Evolutionary conservation across 2,888 invertebrate species (phyloP).

Genomic region (Drosophila dives): DNA sequence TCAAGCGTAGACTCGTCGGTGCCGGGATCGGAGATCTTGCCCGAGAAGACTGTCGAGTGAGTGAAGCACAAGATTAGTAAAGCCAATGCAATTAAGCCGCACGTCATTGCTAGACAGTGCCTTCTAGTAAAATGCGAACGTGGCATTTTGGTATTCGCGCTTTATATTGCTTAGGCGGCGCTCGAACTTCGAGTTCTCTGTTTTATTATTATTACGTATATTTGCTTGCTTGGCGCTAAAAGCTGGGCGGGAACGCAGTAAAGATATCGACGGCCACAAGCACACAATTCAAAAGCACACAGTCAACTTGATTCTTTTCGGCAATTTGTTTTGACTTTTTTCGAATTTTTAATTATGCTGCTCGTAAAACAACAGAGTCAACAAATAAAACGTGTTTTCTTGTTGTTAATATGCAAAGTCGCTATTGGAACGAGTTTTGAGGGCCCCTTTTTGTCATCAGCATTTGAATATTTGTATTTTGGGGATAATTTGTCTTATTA

Average conservation of each 20-base stretch:
- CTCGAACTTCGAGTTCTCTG: constrained; percentile 24
- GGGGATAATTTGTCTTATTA: constrained; percentile 30
- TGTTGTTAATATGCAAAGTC: constrained; percentile 35
- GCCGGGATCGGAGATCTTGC: constrained; percentile 60
- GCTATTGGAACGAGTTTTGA: constrained; percentile 40
- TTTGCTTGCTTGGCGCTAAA: constrained; percentile 29
- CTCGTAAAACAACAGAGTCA: constrained; percentile 45
- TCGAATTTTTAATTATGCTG: constrained; percentile 53
- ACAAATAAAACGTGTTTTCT: constrained; percentile 19
- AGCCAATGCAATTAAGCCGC: constrained; percentile 72
- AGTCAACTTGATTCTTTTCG: constrained; percentile 37
- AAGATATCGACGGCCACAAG: constrained; percentile 22
- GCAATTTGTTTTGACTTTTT: constrained; percentile 29
- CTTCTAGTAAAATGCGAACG: constrained; percentile 82
- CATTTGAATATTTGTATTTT: constrained; percentile 25
- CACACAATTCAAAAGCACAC: constrained; percentile 31
- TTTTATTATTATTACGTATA: constrained; percentile 23
- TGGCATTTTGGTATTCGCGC: constrained; percentile 77
- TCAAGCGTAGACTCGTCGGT: constrained; percentile 80
- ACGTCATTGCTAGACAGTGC: constrained; percentile 83
- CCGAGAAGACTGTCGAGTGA: constrained; percentile 72
- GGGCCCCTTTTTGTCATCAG: constrained; percentile 26
- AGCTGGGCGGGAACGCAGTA: constrained; percentile 30
- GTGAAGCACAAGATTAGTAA: constrained; percentile 79
- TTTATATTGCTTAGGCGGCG: constrained; percentile 63